Conservation (phyloP, 2,797 vertebrate genomes). For the Sus cebifrons region DNA sequence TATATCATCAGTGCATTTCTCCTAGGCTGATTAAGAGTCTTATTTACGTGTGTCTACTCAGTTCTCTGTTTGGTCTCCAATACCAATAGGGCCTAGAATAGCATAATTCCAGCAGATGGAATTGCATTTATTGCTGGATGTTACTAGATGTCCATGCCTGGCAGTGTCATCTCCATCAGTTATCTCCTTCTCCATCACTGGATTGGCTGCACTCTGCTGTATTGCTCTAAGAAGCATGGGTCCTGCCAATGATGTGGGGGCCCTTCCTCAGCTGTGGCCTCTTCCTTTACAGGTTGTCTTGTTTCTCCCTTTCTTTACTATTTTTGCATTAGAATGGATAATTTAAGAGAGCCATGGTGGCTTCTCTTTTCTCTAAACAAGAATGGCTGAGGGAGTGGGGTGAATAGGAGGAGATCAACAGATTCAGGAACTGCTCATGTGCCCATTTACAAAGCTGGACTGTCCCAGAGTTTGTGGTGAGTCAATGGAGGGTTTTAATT, state of each 20-base stretch:
- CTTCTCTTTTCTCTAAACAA: neutral
- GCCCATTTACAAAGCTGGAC: neutral
- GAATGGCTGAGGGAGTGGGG: neutral
- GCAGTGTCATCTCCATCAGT: neutral
- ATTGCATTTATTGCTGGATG: neutral
- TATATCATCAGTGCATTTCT: neutral
- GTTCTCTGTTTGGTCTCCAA: neutral
- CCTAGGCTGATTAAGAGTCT: neutral
- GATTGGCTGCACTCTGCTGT: fast-evolving
- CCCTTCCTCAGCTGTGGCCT: neutral
- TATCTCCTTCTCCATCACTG: neutral
- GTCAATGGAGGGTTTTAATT: neutral
- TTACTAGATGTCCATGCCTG: neutral
- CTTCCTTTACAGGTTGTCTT: neutral
- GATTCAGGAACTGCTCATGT: neutral
- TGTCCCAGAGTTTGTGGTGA: neutral
- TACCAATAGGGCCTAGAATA: neutral
- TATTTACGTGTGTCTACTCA: neutral
- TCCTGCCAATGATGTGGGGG: neutral
- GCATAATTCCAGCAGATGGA: neutral
- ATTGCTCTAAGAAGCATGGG: neutral
- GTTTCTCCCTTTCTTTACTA: neutral
- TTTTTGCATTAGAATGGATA: neutral
- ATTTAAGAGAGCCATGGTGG: neutral
- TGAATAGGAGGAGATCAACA: neutral